Evolutionary conservation across 2,113 vertebrate species (phyloP).

Genomic region (Climacteris rufus): DNA sequence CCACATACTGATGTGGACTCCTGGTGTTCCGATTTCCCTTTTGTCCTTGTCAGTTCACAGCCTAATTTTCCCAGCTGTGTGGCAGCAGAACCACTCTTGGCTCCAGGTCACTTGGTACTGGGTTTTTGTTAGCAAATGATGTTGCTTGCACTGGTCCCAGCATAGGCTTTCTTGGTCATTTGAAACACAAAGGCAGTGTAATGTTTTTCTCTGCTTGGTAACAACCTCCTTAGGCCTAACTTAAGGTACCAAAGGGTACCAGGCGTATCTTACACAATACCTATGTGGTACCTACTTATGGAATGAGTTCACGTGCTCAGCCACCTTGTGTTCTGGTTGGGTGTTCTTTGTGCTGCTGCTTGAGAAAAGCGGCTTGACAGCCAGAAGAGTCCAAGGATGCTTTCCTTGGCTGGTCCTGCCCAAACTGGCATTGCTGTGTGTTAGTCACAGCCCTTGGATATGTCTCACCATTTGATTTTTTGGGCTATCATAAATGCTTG

Average conservation of each 20-base stretch:
- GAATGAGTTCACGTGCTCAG: accelerated
- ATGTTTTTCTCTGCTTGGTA: not conserved
- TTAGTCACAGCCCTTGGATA: not conserved
- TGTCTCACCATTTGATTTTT: not conserved
- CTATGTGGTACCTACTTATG: accelerated
- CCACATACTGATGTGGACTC: not conserved
- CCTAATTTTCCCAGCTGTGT: not conserved
- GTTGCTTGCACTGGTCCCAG: not conserved
- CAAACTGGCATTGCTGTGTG: not conserved
- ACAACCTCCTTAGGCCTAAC: not conserved
- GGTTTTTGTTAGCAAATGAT: not conserved
- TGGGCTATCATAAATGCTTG: not conserved
- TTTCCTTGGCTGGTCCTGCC: not conserved
- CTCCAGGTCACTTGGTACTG: not conserved
- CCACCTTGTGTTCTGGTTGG: not conserved
- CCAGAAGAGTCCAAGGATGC: not conserved
- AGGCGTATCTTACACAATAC: not conserved
- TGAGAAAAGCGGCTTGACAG: not conserved
- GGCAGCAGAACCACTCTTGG: not conserved
- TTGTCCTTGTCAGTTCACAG: not conserved
- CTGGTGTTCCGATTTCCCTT: not conserved
- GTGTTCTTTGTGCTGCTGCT: not conserved
- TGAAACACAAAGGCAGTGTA: not conserved
- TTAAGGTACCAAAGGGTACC: not conserved
- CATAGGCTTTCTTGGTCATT: not conserved